These are phyloP conservation scores for Anastrepha ludens DNA, from an alignment of 1,140 invertebrate species.

Conservation along the genomic window DNA sequence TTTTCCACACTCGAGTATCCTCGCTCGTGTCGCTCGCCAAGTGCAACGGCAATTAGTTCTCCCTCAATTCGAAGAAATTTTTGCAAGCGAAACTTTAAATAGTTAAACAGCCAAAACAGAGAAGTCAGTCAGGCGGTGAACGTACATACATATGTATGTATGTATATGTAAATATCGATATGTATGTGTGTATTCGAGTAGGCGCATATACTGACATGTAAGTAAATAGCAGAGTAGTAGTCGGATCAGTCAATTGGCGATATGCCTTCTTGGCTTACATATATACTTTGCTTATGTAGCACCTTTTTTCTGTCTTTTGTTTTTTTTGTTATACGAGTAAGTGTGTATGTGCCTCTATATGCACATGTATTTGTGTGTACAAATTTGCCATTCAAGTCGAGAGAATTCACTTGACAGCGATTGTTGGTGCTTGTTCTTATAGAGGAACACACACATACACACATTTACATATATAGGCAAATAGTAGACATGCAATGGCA, in stretches of 20 bases:
- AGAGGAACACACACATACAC: not conserved
- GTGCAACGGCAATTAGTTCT: not conserved
- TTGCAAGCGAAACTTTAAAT: constrained; percentile 42
- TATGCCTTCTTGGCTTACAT: constrained; percentile 33
- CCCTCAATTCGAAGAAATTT: constrained; percentile 34
- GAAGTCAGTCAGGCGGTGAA: constrained; percentile 15
- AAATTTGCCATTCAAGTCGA: too few relatives aligned
- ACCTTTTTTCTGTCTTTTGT: not conserved
- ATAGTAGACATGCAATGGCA: too few relatives aligned
- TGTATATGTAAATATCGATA: not conserved
- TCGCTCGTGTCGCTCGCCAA: not conserved
- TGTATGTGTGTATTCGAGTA: not conserved
- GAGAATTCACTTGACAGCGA: not conserved
- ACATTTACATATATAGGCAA: not conserved
- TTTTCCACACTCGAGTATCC: not conserved
- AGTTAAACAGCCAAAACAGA: constrained; percentile 10
- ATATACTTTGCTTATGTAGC: constrained; percentile 2
- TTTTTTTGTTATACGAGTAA: too few relatives aligned
- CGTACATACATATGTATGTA: not conserved
- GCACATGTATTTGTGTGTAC: not conserved
- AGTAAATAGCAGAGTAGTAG: not conserved
- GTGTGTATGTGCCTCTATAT: not conserved
- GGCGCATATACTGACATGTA: not conserved
- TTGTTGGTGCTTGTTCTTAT: not conserved
- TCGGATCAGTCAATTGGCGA: not conserved